These are phyloP conservation scores for Rhodinocichla rosea DNA, from an alignment of 2,113 vertebrate genomes.

Conservation along the genomic window DNA sequence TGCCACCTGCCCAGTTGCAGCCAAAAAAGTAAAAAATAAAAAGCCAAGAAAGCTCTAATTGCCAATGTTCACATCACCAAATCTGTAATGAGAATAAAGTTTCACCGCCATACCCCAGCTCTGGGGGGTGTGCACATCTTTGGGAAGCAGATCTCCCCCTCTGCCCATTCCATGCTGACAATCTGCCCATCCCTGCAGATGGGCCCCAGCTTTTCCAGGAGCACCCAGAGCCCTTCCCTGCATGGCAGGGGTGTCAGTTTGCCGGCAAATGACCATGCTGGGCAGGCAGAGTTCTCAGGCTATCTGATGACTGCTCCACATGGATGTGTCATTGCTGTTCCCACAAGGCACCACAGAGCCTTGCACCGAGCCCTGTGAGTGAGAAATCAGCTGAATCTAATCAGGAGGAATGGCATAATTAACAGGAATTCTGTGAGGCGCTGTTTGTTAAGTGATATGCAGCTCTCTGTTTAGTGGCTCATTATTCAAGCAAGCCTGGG, in stretches of 20 bases:
- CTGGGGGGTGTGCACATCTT: not conserved
- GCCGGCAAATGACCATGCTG: not conserved
- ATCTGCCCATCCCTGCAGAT: not conserved
- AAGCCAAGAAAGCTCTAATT: not conserved
- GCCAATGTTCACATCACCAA: not conserved
- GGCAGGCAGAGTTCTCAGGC: not conserved
- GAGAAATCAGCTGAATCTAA: conserved; percentile 55
- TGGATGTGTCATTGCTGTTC: conserved; percentile 14
- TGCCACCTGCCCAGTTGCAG: rapidly evolving
- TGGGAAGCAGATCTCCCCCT: not conserved
- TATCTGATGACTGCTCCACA: not conserved
- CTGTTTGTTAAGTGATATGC: not conserved
- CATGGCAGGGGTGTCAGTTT: not conserved
- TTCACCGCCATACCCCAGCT: no score
- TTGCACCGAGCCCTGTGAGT: conserved; percentile 7
- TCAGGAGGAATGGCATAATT: conserved; percentile 40
- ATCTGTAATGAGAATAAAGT: not conserved
- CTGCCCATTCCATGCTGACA: not conserved
- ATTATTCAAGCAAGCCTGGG: not conserved
- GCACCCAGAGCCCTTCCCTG: not conserved
- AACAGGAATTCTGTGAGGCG: not conserved
- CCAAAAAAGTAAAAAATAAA: not conserved
- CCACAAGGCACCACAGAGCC: not conserved
- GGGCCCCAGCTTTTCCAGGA: not conserved
- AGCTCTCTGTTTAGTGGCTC: not conserved